phyloP scores from a whole-genome alignment of 2,113 vertebrate genomes.

The Aix galericulata region DNA sequence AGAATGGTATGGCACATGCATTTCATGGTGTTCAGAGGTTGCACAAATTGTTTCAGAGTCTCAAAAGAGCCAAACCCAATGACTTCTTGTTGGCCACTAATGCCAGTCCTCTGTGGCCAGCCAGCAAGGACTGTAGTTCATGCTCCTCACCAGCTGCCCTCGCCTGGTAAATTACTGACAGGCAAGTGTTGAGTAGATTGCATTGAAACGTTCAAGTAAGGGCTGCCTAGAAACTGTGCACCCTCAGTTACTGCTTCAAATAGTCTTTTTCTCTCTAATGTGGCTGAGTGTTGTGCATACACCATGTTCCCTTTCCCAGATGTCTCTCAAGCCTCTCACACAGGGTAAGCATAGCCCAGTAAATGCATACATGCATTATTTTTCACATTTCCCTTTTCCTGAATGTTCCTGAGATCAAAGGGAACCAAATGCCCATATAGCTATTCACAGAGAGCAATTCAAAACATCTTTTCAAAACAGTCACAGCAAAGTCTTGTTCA shows the following conservation, averaged over 20 bases:
- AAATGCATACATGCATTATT: neutral
- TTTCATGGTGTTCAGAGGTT: neutral
- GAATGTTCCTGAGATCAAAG: neutral
- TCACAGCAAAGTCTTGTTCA: neutral
- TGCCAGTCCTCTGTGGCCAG: neutral
- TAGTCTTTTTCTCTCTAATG: neutral
- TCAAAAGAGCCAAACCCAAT: neutral
- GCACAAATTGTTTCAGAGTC: neutral
- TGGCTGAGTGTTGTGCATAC: neutral
- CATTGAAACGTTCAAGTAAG: neutral
- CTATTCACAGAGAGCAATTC: neutral
- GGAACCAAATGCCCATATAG: neutral
- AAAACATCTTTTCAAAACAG: neutral
- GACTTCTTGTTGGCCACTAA: neutral
- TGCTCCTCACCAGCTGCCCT: neutral
- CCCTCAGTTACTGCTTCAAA: neutral
- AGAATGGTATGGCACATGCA: neutral
- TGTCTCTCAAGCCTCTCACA: neutral
- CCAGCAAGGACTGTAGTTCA: neutral
- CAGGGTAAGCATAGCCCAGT: neutral
- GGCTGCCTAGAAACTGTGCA: neutral
- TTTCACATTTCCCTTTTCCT: neutral
- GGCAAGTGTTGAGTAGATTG: neutral
- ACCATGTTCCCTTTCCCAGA: neutral
- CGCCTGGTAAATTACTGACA: neutral